Percentiles rank a stretch among this genome's conserved stretches.
Conservation (phyloP, 2,888 invertebrate genomes). For the Agrotis segetum region DNA sequence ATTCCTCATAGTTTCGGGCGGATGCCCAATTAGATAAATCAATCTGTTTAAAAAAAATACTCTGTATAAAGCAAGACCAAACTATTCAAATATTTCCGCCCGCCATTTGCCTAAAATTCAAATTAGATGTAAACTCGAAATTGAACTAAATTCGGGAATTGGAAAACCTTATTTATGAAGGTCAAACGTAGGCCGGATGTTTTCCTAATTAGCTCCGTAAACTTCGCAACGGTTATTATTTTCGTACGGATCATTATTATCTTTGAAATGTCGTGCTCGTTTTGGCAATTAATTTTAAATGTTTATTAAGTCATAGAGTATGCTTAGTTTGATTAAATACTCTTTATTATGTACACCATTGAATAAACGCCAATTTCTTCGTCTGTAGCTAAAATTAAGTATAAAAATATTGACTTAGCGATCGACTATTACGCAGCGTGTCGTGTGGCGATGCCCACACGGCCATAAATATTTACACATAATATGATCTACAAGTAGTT, state of each 20-base stretch:
- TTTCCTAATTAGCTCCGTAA: conserved; percentile 58
- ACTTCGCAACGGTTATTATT: conserved; percentile 50
- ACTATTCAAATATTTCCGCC: background rate
- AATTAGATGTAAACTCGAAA: conserved; percentile 43
- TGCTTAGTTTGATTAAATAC: background rate
- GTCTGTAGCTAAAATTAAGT: too few species aligned
- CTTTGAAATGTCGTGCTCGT: conserved; percentile 22
- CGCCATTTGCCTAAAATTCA: conserved; percentile 22
- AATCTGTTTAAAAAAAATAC: too few species aligned
- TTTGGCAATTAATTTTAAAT: conserved; percentile 13
- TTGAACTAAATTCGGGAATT: conserved; percentile 48
- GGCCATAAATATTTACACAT: too few species aligned
- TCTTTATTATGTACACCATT: too few species aligned
- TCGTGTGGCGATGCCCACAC: too few species aligned
- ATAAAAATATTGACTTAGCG: too few species aligned
- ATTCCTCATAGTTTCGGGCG: too few species aligned
- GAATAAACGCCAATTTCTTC: too few species aligned
- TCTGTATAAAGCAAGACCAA: background rate
- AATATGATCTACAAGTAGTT: too few species aligned
- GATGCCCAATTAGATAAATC: too few species aligned
- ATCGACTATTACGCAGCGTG: too few species aligned
- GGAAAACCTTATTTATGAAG: conserved; percentile 56
- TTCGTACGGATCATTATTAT: conserved; percentile 31
- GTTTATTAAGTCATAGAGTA: conserved; percentile 16
- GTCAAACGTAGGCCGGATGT: conserved; percentile 37